Conservation (phyloP, 2,113 vertebrate genomes). For the Passer domesticus region DNA sequence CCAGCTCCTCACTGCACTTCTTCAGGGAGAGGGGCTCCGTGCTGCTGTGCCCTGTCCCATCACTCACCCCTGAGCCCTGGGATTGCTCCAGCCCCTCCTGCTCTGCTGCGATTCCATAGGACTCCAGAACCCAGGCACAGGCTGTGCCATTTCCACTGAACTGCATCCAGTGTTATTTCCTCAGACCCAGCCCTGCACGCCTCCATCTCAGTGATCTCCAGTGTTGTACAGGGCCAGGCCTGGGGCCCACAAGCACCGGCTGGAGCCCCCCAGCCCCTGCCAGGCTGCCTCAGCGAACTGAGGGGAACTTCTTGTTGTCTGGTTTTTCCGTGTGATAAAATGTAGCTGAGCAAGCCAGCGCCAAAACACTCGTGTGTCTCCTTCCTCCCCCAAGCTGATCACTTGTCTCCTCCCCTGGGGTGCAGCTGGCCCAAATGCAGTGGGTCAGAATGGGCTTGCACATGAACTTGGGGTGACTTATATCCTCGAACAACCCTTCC, state of each 20-base stretch:
- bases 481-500: not conserved
- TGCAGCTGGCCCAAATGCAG: rapidly evolving
- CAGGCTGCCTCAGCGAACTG: not conserved
- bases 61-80: not conserved
- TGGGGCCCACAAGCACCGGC: not conserved
- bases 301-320: constrained; percentile 14
- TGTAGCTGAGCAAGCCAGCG: constrained; percentile 13
- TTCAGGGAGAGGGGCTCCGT: not conserved
- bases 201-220: not conserved
- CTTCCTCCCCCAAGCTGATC: rapidly evolving
- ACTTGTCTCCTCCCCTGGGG: rapidly evolving
- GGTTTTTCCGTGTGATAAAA: constrained; percentile 11
- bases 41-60: not conserved
- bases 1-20: not conserved
- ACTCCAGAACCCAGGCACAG: not conserved
- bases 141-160: not conserved
- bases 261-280: not conserved
- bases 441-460: not conserved
- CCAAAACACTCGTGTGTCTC: not conserved
- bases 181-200: constrained; percentile 13
- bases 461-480: not conserved
- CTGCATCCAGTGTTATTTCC: not conserved
- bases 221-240: constrained; percentile 34
- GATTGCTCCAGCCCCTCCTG: not conserved
- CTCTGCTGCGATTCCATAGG: not conserved